These are phyloP conservation scores for Heliconius hortense DNA, from an alignment of 2,888 invertebrate genomes.

Conservation along the genomic window DNA sequence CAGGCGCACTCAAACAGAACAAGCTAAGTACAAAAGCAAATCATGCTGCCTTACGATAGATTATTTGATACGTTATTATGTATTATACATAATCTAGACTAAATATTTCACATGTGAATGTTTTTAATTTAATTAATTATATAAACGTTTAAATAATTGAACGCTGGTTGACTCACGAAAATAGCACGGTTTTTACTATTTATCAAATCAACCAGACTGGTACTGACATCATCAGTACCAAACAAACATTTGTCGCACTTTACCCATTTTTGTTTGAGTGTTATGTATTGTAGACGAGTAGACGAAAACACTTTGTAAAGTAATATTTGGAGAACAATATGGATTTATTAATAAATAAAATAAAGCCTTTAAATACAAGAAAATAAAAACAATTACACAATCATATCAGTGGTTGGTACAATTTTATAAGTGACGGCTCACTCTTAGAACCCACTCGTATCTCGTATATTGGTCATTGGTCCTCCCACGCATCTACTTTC, in stretches of 20 bases:
- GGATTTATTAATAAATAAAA: too few species aligned
- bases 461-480: constrained; percentile 39
- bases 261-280: constrained; percentile 22
- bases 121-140: constrained; percentile 23
- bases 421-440: neutral
- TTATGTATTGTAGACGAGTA: neutral
- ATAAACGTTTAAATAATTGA: constrained; percentile 31
- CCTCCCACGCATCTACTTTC: constrained; percentile 57
- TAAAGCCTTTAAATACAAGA: neutral
- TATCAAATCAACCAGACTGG: constrained; percentile 53
- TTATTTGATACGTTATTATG: neutral
- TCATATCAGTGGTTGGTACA: neutral
- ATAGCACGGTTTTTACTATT: constrained; percentile 40
- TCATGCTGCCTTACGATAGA: neutral
- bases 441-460: constrained; percentile 38
- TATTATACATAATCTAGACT: neutral
- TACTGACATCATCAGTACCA: constrained; percentile 54
- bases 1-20: constrained; percentile 29
- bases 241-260: constrained; percentile 30
- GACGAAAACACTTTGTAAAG: too few species aligned
- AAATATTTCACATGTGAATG: constrained; percentile 8
- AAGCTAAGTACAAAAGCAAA: constrained; percentile 19
- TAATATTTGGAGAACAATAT: too few species aligned
- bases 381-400: neutral
- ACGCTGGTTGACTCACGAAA: constrained; percentile 43